Evolutionary conservation across 2,113 vertebrate species (phyloP).

Genomic region (Psittacula cyanocephala): DNA sequence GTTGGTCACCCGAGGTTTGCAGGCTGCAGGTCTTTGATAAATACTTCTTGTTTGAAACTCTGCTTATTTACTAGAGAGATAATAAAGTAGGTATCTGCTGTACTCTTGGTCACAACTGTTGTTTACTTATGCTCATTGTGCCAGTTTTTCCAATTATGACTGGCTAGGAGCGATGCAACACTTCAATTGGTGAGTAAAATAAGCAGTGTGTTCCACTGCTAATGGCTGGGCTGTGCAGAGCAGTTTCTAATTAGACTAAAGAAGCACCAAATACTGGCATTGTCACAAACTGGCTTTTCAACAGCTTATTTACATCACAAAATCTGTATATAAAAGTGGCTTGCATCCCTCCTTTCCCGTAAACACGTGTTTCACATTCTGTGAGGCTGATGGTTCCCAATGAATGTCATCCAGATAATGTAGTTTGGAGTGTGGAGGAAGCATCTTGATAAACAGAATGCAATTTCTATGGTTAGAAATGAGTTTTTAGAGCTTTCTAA

Average conservation of each 20-base stretch:
- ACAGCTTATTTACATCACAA: constrained; percentile 32
- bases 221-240: not conserved
- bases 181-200: constrained; percentile 26
- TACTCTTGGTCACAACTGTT: not conserved
- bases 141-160: not conserved
- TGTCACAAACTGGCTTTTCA: not conserved
- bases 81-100: not conserved
- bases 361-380: not conserved
- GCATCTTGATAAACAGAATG: constrained; percentile 1
- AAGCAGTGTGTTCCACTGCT: not conserved
- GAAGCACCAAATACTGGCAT: not conserved
- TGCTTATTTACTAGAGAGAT: not conserved
- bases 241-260: constrained; percentile 35
- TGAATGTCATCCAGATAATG: not conserved
- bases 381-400: not conserved
- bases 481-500: constrained; percentile 33
- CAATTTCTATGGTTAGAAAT: constrained; percentile 25
- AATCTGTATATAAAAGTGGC: not conserved
- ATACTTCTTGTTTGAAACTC: not conserved
- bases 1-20: not conserved
- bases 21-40: not conserved
- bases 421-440: not conserved
- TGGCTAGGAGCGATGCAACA: not conserved
- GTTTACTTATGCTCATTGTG: not conserved
- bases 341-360: not conserved